Evolutionary conservation across 37 sponge, comb jelly and placozoan genomes (phyloP).

Genomic region (Chondrosia reniformis): DNA sequence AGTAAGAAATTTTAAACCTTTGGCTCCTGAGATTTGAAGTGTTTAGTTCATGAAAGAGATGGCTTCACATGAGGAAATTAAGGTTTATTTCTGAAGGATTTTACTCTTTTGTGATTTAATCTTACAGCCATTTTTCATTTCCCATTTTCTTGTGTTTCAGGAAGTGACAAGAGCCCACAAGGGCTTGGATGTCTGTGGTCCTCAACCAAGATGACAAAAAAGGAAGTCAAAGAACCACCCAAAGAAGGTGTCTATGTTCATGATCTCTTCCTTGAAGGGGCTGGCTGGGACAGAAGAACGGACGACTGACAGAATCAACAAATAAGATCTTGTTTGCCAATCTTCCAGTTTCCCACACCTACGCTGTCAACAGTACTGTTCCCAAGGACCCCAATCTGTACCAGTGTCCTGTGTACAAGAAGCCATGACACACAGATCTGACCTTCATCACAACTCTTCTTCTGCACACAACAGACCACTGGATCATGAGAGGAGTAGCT

Average conservation of each 20-base stretch:
- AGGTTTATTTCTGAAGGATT: too few relatives aligned
- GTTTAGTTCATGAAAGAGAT: too few relatives aligned
- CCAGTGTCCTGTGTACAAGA: conserved; percentile 98
- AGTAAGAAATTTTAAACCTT: too few relatives aligned
- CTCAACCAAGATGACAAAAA: conserved; percentile 84
- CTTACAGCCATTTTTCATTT: too few relatives aligned
- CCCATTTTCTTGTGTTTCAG: neutral
- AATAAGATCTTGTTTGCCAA: conserved; percentile 89
- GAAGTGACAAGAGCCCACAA: conserved; percentile 96
- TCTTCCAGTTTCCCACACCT: conserved; percentile 90
- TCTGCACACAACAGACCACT: conserved; percentile 88
- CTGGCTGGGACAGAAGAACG: conserved; percentile 95
- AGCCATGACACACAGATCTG: conserved; percentile 93
- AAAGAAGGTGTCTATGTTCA: conserved; percentile 95
- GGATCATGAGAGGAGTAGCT: conserved; percentile 94
- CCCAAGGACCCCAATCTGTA: conserved; percentile 82
- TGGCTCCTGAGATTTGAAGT: too few relatives aligned
- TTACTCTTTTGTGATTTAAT: too few relatives aligned
- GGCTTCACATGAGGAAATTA: too few relatives aligned
- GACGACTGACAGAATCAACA: conserved; percentile 73
- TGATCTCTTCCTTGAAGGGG: conserved; percentile 96
- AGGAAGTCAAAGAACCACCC: conserved; percentile 86
- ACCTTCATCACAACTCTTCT: conserved; percentile 88
- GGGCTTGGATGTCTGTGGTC: conserved; percentile 99
- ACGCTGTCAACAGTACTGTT: conserved; percentile 72